phyloP scores from a whole-genome alignment of 1,140 invertebrate species.

The Brachionus asplanchnoidis region DNA sequence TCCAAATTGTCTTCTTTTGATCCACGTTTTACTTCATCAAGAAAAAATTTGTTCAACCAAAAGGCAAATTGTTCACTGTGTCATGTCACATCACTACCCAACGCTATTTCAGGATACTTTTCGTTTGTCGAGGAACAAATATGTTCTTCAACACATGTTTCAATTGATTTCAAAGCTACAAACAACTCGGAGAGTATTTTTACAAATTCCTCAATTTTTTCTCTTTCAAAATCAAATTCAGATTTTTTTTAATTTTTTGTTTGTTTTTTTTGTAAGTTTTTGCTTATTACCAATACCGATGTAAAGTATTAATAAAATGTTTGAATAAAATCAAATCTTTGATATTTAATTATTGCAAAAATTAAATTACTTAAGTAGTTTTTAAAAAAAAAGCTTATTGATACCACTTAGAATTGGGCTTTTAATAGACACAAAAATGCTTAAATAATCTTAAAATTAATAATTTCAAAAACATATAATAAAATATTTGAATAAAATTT shows the following conservation, averaged over 20 bases:
- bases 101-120: background rate
- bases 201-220: background rate
- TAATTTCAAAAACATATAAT: too few species aligned
- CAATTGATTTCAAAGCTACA: background rate
- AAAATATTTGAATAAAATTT: too few species aligned
- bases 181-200: background rate
- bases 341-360: too few species aligned
- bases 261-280: background rate
- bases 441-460: too few species aligned
- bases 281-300: background rate
- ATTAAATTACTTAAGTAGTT: too few species aligned
- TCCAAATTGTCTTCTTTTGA: background rate
- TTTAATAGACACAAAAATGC: too few species aligned
- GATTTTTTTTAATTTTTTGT: background rate
- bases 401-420: too few species aligned
- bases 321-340: too few species aligned
- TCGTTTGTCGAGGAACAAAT: background rate
- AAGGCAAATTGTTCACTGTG: background rate
- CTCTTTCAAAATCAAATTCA: background rate
- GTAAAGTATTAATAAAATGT: background rate
- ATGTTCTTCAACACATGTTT: background rate
- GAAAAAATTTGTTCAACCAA: background rate
- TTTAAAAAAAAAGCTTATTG: too few species aligned
- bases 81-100: background rate
- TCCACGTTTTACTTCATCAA: conserved; percentile 13